Evolutionary conservation across 1,140 invertebrate species (phyloP).

Genomic region (Camponotus floridanus): DNA sequence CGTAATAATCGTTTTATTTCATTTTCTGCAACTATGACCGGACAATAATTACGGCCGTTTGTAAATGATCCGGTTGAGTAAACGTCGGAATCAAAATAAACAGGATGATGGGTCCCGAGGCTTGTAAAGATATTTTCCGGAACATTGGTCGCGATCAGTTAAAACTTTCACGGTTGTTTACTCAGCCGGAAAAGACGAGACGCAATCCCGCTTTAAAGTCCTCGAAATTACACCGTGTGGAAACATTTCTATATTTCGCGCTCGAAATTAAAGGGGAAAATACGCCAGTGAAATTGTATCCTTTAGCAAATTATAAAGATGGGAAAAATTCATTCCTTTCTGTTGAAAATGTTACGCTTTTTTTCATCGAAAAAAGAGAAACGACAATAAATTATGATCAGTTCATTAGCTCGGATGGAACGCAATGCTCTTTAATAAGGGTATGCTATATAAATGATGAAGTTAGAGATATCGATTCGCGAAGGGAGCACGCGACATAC

Average conservation of each 20-base stretch:
- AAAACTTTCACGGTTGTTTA: conserved; percentile 64
- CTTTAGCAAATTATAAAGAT: background rate
- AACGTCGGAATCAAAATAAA: conserved; percentile 39
- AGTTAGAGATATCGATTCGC: conserved; percentile 80
- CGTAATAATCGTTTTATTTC: conserved; percentile 47
- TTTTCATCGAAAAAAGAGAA: background rate
- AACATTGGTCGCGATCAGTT: conserved; percentile 46
- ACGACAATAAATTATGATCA: background rate
- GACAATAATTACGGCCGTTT: conserved; percentile 38
- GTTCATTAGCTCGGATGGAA: background rate
- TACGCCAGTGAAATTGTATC: background rate
- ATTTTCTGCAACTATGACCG: background rate
- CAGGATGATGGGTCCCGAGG: conserved; percentile 44
- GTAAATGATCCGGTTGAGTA: conserved; percentile 35
- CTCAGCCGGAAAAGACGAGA: conserved; percentile 53
- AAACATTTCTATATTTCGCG: conserved; percentile 47
- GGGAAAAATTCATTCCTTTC: conserved; percentile 4
- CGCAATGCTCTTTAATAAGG: background rate
- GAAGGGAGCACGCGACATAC: conserved; percentile 46
- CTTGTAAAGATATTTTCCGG: conserved; percentile 58
- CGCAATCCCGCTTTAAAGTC: conserved; percentile 38
- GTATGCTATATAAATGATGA: conserved; percentile 26
- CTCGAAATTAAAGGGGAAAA: conserved; percentile 5
- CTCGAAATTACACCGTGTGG: conserved; percentile 23
- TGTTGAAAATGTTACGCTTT: background rate